Evolutionary conservation across 2,113 vertebrate species (phyloP).

Genomic region (Willisornis vidua): DNA sequence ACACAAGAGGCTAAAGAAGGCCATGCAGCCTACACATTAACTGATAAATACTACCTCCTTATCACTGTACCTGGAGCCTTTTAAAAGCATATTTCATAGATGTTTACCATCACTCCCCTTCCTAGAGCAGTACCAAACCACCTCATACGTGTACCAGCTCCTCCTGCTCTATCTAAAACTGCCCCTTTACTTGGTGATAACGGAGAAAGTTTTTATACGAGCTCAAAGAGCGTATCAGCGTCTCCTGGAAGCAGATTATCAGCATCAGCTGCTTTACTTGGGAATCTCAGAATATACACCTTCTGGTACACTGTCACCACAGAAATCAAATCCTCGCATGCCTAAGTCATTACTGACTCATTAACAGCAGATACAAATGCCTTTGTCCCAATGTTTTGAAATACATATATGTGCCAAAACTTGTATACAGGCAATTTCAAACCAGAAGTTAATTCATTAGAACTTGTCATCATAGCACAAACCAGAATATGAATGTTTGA

Average conservation of each 20-base stretch:
- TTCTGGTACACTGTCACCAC: not conserved
- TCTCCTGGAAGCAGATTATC: not conserved
- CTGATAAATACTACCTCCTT: not conserved
- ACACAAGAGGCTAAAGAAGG: not conserved
- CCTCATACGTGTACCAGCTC: not conserved
- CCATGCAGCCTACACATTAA: not conserved
- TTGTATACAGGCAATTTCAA: not conserved
- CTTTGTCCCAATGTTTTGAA: not conserved
- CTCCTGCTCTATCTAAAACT: not conserved
- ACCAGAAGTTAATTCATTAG: not conserved
- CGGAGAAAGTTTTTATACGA: not conserved
- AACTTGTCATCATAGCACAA: not conserved
- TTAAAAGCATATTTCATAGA: not conserved
- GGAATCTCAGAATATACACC: not conserved
- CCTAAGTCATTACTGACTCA: not conserved
- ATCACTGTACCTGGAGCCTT: not conserved
- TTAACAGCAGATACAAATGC: not conserved
- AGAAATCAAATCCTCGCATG: not conserved
- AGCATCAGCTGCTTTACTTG: not conserved
- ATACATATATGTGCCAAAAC: not conserved
- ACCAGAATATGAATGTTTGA: not conserved
- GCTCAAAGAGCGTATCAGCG: accelerated
- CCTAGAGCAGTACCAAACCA: not conserved
- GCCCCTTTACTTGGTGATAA: not conserved
- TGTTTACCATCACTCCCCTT: not conserved